phyloP scores from a whole-genome alignment of 2,888 invertebrate genomes.

The Zaprionus bogoriensis region DNA sequence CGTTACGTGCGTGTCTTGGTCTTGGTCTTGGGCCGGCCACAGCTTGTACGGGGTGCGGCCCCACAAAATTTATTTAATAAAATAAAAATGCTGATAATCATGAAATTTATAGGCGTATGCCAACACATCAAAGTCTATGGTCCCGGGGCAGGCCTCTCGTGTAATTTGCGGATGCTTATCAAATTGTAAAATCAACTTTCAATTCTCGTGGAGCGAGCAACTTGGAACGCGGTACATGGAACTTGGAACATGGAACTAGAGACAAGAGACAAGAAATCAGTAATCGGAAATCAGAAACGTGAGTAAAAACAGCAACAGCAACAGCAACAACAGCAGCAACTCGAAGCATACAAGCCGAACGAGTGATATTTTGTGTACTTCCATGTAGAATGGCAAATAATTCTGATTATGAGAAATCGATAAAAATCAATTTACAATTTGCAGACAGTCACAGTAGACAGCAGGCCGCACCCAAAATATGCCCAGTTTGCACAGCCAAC shows the following conservation, averaged over 20 bases:
- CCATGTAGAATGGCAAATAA: constrained; percentile 47
- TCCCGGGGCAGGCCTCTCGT: constrained; percentile 58
- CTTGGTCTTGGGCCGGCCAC: too few relatives aligned
- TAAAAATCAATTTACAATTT: constrained; percentile 78
- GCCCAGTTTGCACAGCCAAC: not conserved
- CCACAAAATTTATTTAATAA: constrained; percentile 59
- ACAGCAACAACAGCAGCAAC: not conserved
- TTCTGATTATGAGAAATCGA: constrained; percentile 73
- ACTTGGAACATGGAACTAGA: constrained; percentile 1
- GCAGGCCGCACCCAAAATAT: constrained; percentile 49
- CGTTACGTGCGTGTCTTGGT: constrained; percentile 45
- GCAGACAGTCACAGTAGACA: constrained; percentile 43
- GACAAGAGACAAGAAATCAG: constrained; percentile 25
- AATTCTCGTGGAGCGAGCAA: too few relatives aligned
- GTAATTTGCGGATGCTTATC: constrained; percentile 75
- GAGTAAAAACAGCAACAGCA: constrained; percentile 47
- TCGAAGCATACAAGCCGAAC: constrained; percentile 62
- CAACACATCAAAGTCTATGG: constrained; percentile 68
- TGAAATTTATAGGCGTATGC: constrained; percentile 74
- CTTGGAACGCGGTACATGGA: too few relatives aligned
- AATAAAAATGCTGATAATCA: constrained; percentile 65
- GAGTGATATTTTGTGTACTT: constrained; percentile 70
- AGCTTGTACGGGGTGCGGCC: constrained; percentile 54
- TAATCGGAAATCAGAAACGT: constrained; percentile 55
- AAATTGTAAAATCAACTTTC: constrained; percentile 75